Base-by-base conservation (phyloP, 2,888 invertebrate species). In the Nymphalis urticae region DNA sequence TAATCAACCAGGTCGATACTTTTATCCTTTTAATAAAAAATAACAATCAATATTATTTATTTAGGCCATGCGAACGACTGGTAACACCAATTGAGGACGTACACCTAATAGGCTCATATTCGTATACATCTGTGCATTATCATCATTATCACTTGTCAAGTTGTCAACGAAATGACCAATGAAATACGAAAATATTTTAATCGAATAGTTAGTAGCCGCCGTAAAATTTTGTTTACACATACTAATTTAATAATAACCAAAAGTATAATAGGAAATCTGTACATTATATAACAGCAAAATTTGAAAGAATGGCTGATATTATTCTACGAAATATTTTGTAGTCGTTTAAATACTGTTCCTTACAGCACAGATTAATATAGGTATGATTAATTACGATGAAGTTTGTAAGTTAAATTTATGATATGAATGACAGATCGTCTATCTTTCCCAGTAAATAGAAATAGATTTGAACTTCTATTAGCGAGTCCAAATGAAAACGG, bases 181-280 rank as follows among this genome's bases (percentile, higher is more conserved):
- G 48, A 56, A 62, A 62, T 56, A 62, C 16, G 32, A 4, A 36
- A 36, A 56, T 36, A 56, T 62, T 61, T 66, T 62, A 62, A 66
- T 62, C 48, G 54, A 36, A 61, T n/a, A 32, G 48, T 62, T 66
- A 54, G 48, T 62, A 48, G 66, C n/a, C 36, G n/a, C 54, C 60
- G 32, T 62, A 56, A 62, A 62, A 62, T 66, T 32, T 58, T 62
- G 24, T 62, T 50, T 56, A 62, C 56, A 67, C 50, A 67, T 62
- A 62, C 42, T 50, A 42, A 42, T 42, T 42, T 13, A 42, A 42
- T 42, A 42, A 42, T 42, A 62, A 50, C 62, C 56, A 42, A 54
- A 62, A 6, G 85, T 85, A 82, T 83, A 81, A 87, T 87, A 84
- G 87, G 86, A 79, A 89, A 88, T 88, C 85, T 88, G 83, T 83